phyloP scores from a whole-genome alignment of 2,797 vertebrate species.

The Arvicola amphibius region DNA sequence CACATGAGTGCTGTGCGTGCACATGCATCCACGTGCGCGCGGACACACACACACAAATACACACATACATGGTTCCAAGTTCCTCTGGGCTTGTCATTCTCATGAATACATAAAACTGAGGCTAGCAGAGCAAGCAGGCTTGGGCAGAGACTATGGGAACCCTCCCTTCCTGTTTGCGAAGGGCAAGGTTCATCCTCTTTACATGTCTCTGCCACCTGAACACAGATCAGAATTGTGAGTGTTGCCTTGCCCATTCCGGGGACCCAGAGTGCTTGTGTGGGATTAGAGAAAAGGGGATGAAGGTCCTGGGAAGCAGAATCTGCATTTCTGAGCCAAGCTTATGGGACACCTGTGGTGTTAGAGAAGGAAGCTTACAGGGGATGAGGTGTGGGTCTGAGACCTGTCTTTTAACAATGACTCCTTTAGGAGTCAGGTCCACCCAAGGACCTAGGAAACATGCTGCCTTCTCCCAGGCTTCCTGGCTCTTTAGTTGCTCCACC shows the following conservation, averaged over 20 bases:
- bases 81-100: neutral
- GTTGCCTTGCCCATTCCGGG: fast-evolving
- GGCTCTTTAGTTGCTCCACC: neutral
- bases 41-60: neutral
- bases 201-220: neutral
- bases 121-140: neutral
- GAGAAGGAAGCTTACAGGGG: too few species aligned
- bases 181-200: neutral
- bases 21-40: too few species aligned
- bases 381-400: neutral
- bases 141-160: neutral
- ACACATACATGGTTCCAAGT: fast-evolving
- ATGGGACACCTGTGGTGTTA: neutral
- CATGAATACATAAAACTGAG: neutral
- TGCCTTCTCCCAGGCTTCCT: neutral
- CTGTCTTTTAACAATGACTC: neutral
- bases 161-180: neutral
- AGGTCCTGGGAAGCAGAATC: neutral
- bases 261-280: neutral
- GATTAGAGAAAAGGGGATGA: neutral
- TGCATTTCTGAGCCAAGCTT: neutral
- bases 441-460: neutral
- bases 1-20: too few species aligned
- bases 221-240: neutral
- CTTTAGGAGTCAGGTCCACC: neutral